Conservation (phyloP, 2,797 vertebrate genomes). For the Cuculus canorus region DNA sequence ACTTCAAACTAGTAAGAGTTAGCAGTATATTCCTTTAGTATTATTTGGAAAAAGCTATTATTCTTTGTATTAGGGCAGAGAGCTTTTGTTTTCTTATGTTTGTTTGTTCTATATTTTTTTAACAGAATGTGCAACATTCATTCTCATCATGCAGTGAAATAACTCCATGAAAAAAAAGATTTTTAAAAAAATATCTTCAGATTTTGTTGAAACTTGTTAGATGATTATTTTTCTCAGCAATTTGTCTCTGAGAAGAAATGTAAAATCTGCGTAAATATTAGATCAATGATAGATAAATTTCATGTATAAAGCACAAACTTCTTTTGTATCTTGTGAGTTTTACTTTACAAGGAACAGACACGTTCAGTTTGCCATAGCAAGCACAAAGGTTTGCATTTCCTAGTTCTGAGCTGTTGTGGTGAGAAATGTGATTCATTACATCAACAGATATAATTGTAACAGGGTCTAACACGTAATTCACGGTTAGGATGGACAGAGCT, state of each 20-base stretch:
- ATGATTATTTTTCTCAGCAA: neutral
- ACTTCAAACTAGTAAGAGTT: neutral
- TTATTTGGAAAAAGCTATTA: neutral
- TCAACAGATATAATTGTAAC: neutral
- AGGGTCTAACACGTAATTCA: neutral
- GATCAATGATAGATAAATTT: neutral
- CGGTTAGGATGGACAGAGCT: neutral
- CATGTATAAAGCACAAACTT: fast-evolving
- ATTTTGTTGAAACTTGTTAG: neutral
- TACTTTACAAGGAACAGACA: neutral
- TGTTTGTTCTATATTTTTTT: neutral
- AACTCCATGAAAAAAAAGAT: neutral
- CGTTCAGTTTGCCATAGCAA: neutral
- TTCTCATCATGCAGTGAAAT: neutral
- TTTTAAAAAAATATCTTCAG: neutral
- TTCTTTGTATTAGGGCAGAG: neutral
- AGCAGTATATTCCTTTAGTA: neutral
- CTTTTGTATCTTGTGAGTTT: neutral
- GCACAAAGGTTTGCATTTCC: neutral
- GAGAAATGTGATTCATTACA: no score
- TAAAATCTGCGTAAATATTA: fast-evolving
- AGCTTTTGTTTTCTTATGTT: neutral
- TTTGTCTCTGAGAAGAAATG: neutral
- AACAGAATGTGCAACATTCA: neutral
- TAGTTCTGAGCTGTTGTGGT: neutral